A percentile compares a stretch with the other conserved stretches of the same genome.
Evolutionary conservation across 2,888 invertebrate species (phyloP).

Genomic region (Cryptus viduatorius): DNA sequence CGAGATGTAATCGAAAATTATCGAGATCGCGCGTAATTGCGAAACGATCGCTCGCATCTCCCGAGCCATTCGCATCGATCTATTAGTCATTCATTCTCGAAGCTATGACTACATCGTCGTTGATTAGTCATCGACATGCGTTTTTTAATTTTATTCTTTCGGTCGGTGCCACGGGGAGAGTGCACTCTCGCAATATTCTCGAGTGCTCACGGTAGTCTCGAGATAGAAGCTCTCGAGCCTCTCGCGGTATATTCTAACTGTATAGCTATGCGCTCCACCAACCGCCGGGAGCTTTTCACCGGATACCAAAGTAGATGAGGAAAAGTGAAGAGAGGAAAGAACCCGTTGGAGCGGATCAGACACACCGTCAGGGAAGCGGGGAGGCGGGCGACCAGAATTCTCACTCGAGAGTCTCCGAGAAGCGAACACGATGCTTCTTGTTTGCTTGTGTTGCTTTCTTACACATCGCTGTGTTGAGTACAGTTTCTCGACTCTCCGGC

Average conservation of each 20-base stretch:
- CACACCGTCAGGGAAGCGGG: neutral
- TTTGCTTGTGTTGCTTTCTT: neutral
- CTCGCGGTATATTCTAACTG: neutral
- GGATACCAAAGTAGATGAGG: conserved; percentile 34
- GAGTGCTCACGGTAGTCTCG: conserved; percentile 8
- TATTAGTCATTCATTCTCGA: conserved; percentile 6
- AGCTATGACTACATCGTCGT: conserved; percentile 9
- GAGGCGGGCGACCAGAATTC: neutral
- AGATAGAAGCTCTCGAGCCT: conserved; percentile 12
- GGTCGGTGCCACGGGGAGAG: neutral
- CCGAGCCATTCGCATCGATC: neutral
- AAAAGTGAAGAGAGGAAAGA: conserved; percentile 27
- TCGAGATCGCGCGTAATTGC: conserved; percentile 8
- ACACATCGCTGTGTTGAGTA: neutral
- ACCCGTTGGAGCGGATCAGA: conserved; percentile 41
- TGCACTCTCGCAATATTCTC: conserved; percentile 14
- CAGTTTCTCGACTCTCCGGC: conserved; percentile 5
- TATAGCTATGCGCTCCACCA: too few relatives aligned
- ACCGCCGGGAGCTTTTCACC: conserved; percentile 6
- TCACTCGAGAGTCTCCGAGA: conserved; percentile 37
- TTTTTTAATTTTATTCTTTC: conserved; percentile 11
- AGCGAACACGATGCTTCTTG: neutral
- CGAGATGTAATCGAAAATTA: conserved; percentile 30
- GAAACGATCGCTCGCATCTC: neutral
- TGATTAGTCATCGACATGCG: conserved; percentile 16